Evolutionary conservation across 1,140 invertebrate genomes (phyloP), one percentile per base, ranked within the genome.

Genomic region (Diploscapter pachys): DNA sequence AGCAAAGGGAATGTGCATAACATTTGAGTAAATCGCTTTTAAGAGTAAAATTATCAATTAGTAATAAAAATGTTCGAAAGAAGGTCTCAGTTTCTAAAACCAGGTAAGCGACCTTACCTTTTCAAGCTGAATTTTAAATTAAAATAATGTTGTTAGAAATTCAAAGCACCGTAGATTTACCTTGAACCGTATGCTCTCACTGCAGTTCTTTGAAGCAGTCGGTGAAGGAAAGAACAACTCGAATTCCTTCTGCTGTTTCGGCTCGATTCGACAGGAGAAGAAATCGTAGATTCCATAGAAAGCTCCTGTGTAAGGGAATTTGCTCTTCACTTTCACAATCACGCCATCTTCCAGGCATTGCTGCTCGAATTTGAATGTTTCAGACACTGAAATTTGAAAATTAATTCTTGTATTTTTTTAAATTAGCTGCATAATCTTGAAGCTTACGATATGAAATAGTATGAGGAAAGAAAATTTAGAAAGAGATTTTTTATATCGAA

Each of bases 201-300:
- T 75, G 65, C 83, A 85, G 74, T 85, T 85, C 54, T 79, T 80
- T 9, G 81, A 80, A 9, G 72, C 8, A 31, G 78, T 81, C 31
- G 83, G 84, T 71, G 79, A 85, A 31, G 84, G 84, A 77, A 85
- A 85, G 53, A 85, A 77, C 53, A 72, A 76, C 51, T 80, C 82
- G 57, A 85, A 85, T 4, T 81, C 64, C 3, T 71, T 80, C 3
- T 71, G 55, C 67, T 86, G 83, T 63, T 80, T 80, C 31, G 83
- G 83, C 66, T 85, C 83, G 48, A 83, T 57, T 54, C 83, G 64
- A 56, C 83, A 85, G 49, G 84, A 81, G 71, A 85, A 85, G 69
- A 86, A 85, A 70, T 85, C 83, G 67, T 85, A 85, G 8, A 85
- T 79, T 48, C 84, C 83, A 66, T 85, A 85, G 2, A 85, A 75